Base-by-base conservation (phyloP, 2,888 invertebrate genomes). In the Apeira syringaria region DNA sequence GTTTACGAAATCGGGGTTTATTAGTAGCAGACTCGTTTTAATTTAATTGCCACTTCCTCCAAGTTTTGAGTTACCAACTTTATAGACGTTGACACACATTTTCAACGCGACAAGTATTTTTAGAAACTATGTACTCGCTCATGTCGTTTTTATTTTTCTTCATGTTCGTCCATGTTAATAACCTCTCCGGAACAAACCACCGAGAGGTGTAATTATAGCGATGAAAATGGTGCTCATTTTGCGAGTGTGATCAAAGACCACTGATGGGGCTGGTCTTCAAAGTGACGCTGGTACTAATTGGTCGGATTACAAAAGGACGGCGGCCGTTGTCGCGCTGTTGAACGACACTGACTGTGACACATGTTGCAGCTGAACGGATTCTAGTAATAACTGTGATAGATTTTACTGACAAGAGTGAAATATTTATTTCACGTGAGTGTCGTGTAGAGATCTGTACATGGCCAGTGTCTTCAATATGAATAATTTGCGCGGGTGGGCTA, bases 211-310 rank as follows among this genome's bases (percentile, higher is more conserved):
- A 74, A 80, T 76, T 81, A 77, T 79, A 78, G 80, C 68, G 51
- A 65, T 68, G 64, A 72, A 75, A 74, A 78, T 74, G 77, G 72
- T 74, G 58, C 65, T 78, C 75, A 70, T 80, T 80, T 80, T 76
- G 79, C 74, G 65, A 52, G 46, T 56, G 47, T 45, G 86, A 86
- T 88, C 88, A 88, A 84, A 84, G 84, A 48, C 59, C 54, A 56
- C 55, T 64, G 62, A 59, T 59, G 61, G 62, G 57, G 57, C 57
- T 59, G 74, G 64, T 74, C 68, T 63, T 68, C 70, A 64, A 75
- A 76, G 64, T 79, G 84, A 83, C 82, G 70, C 59, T 59, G 60
- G 59, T 71, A 76, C 78, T 85, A 81, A 86, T 86, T 83, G 76
- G 72, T 81, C 69, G 60, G 70, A 76, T 80, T 81, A 76, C 78